Conservation (phyloP, 2,888 invertebrate species). For the Sarcophaga subvicina region DNA sequence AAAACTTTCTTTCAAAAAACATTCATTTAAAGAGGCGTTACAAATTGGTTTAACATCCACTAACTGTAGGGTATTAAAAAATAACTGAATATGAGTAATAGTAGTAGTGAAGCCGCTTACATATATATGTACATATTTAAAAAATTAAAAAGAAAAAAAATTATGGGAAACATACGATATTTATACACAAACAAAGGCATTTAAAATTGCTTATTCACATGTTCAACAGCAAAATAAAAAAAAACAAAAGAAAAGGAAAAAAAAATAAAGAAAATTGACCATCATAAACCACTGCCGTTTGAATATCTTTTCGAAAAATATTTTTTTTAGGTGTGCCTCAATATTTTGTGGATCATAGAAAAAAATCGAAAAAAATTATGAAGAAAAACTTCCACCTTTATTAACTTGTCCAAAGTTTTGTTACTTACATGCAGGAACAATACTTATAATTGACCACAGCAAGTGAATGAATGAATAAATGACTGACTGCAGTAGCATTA, state of each 20-base stretch:
- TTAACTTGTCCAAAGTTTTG: conserved; percentile 44
- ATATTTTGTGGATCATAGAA: conserved; percentile 35
- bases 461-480: conserved; percentile 26
- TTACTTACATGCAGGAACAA: conserved; percentile 31
- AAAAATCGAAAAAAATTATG: not conserved
- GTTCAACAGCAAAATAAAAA: no score
- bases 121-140: no score
- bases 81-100: not conserved
- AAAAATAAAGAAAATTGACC: no score
- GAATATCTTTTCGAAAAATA: conserved; percentile 2
- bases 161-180: not conserved
- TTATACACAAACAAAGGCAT: conserved; percentile 36
- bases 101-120: no score
- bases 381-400: conserved; percentile 36
- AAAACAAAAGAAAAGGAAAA: not conserved
- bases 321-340: conserved; percentile 46
- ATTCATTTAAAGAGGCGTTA: not conserved
- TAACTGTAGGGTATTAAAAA: conserved; percentile 18
- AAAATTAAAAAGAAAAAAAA: no score
- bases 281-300: not conserved
- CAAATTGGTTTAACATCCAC: not conserved
- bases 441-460: not conserved
- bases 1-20: no score
- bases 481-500: not conserved
- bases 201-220: conserved; percentile 39